These are phyloP conservation scores for Pachyramphus minor DNA, from an alignment of 2,113 vertebrate species.

Conservation along the genomic window DNA sequence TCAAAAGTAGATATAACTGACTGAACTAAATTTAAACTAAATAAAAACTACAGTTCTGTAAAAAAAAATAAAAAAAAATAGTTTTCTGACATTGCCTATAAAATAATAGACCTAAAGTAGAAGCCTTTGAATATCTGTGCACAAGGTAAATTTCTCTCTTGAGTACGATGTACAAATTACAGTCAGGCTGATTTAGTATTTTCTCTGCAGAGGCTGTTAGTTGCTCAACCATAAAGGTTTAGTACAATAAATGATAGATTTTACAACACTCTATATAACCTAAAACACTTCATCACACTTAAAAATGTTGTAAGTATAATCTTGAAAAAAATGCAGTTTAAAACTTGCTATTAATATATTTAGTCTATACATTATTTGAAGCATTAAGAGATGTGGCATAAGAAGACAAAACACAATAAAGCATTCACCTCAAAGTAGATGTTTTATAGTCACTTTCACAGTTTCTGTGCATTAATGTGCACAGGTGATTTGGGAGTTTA, in stretches of 20 bases:
- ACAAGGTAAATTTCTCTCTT: constrained; percentile 37
- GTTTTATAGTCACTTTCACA: constrained; percentile 44
- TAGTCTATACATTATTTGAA: constrained; percentile 53
- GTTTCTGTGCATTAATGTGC: background rate
- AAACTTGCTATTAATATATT: constrained; percentile 68
- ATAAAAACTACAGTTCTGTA: background rate
- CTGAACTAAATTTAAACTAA: constrained; percentile 14
- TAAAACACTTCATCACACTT: constrained; percentile 66
- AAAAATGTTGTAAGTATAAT: constrained; percentile 67
- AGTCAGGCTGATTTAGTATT: background rate
- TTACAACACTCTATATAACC: constrained; percentile 67
- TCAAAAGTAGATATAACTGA: background rate
- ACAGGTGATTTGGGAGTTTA: no score
- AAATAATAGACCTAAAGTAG: constrained; percentile 13
- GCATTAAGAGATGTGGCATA: constrained; percentile 39
- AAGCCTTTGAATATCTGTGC: constrained; percentile 13
- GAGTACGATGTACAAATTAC: constrained; percentile 15
- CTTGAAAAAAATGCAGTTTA: constrained; percentile 62
- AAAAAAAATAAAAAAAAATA: background rate
- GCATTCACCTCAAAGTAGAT: background rate
- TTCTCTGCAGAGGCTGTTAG: constrained; percentile 51
- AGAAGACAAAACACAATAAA: constrained; percentile 19
- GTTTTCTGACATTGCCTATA: background rate
- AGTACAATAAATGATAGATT: constrained; percentile 67
- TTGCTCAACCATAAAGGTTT: constrained; percentile 64